Evolutionary conservation across 2,888 invertebrate genomes (phyloP).

Genomic region (Margaritifera margaritifera): DNA sequence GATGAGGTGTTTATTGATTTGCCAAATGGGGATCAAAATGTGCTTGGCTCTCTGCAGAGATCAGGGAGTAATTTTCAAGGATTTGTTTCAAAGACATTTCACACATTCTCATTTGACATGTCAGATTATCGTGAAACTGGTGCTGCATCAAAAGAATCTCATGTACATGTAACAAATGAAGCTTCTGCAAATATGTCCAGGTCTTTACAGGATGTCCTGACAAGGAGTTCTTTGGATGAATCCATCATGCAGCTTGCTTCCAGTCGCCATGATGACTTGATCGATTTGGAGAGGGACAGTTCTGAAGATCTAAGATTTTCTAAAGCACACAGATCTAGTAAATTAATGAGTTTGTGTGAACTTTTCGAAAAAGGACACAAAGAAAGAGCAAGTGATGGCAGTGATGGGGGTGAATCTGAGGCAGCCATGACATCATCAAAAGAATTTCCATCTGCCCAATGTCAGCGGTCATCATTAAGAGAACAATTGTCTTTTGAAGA

Average conservation of each 20-base stretch:
- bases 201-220: slow-evolving; percentile 33
- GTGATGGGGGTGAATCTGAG: slow-evolving; percentile 23
- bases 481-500: slow-evolving; percentile 10
- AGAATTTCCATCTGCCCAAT: slow-evolving; percentile 7
- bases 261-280: slow-evolving; percentile 49
- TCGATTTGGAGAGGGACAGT: slow-evolving; percentile 34
- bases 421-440: slow-evolving; percentile 34
- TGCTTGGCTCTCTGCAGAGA: too few relatives aligned
- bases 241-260: slow-evolving; percentile 57
- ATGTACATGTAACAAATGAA: slow-evolving; percentile 1
- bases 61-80: too few relatives aligned
- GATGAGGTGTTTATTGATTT: slow-evolving; percentile 51
- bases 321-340: slow-evolving; percentile 52
- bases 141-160: neutral
- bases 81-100: neutral
- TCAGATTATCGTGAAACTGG: neutral
- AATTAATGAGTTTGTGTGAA: slow-evolving; percentile 59
- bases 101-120: neutral
- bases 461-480: too few relatives aligned
- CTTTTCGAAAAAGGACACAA: slow-evolving; percentile 56
- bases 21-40: slow-evolving; percentile 22
- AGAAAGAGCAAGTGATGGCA: slow-evolving; percentile 37
- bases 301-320: slow-evolving; percentile 54
- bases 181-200: slow-evolving; percentile 8
- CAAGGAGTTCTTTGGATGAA: slow-evolving; percentile 60